phyloP scores from a whole-genome alignment of 2,113 vertebrate genomes.

The Hydropotes inermis region DNA sequence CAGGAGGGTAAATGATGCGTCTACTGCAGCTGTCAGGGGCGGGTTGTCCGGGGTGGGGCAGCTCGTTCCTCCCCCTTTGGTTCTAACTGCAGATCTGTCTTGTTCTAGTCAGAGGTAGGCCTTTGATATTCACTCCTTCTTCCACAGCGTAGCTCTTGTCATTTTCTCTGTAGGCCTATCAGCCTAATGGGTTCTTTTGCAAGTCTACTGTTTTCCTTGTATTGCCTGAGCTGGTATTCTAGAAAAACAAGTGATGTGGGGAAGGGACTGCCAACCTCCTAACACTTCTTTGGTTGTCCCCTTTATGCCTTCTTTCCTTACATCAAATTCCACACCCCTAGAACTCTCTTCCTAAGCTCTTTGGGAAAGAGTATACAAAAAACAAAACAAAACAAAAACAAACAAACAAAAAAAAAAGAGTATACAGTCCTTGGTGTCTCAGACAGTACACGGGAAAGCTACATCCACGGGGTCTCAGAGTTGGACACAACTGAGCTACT shows the following conservation, averaged over 20 bases:
- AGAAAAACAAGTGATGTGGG: neutral
- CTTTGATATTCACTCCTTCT: neutral
- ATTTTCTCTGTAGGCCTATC: neutral
- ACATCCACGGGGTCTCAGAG: neutral
- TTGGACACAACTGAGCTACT: neutral
- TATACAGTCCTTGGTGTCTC: neutral
- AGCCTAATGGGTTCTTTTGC: neutral
- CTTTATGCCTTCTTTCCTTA: neutral
- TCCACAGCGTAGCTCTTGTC: neutral
- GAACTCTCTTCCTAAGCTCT: neutral
- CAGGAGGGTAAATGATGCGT: neutral
- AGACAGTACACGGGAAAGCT: neutral
- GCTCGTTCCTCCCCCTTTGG: neutral
- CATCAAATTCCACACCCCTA: neutral
- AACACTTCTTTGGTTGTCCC: neutral
- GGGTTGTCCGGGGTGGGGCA: accelerated
- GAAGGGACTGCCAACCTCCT: neutral
- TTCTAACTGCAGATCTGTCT: neutral
- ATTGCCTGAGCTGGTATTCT: neutral
- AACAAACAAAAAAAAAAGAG: neutral
- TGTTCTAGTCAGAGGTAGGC: neutral
- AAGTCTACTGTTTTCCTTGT: neutral
- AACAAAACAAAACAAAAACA: no score
- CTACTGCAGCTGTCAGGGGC: neutral
- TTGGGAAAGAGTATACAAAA: neutral